phyloP scores from a whole-genome alignment of 2,113 vertebrate species.

The Prunella himalayana region DNA sequence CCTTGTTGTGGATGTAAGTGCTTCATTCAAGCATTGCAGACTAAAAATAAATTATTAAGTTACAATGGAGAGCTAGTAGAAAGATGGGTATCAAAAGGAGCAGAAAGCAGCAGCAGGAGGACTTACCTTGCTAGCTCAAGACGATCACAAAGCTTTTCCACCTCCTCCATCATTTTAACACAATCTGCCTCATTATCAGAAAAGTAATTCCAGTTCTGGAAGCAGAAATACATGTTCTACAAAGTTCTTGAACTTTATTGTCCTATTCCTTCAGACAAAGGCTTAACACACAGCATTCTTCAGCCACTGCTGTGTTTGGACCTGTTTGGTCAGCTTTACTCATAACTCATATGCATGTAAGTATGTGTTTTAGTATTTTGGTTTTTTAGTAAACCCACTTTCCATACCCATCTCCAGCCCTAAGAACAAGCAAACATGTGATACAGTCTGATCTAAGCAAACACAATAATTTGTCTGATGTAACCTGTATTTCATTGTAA shows the following conservation, averaged over 20 bases:
- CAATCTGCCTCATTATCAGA: constrained; percentile 87
- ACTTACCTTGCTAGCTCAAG: constrained; percentile 89
- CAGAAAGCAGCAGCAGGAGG: not conserved
- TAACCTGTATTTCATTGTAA: not conserved
- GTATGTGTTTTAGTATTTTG: not conserved
- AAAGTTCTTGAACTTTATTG: constrained; percentile 53
- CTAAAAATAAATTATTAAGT: constrained; percentile 74
- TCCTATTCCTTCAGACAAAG: not conserved
- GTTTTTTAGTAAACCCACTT: not conserved
- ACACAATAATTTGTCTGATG: not conserved
- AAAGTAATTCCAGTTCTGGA: constrained; percentile 97
- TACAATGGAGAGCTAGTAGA: constrained; percentile 35
- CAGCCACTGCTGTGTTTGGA: not conserved
- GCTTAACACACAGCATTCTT: not conserved
- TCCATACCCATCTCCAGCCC: not conserved
- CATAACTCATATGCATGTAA: not conserved
- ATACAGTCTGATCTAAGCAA: not conserved
- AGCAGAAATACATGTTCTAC: constrained; percentile 63
- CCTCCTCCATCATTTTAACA: constrained; percentile 98
- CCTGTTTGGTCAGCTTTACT: not conserved
- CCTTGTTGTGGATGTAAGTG: constrained; percentile 83
- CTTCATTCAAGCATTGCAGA: constrained; percentile 93
- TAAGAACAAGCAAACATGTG: not conserved
- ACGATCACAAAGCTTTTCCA: constrained; percentile 96
- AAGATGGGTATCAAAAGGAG: constrained; percentile 10